Conservation (phyloP, 2,113 vertebrate genomes). For the Colius striatus region DNA sequence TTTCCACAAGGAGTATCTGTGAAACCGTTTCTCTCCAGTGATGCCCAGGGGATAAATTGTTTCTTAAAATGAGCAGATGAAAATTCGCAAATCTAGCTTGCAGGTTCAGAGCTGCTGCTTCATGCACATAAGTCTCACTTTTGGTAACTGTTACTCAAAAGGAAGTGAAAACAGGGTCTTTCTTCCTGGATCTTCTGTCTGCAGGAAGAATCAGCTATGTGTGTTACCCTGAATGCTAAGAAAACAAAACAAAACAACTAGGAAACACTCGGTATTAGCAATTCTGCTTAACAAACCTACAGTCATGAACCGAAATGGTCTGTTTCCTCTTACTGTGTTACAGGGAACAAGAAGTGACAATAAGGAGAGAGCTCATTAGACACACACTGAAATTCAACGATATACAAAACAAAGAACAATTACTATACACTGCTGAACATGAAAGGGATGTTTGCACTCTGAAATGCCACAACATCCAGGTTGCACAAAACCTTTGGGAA, state of each 20-base stretch:
- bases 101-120: neutral
- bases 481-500: neutral
- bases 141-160: slow-evolving; percentile 12
- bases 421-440: neutral
- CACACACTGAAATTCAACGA: neutral
- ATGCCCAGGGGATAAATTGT: neutral
- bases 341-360: neutral
- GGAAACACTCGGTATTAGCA: slow-evolving; percentile 27
- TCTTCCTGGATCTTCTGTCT: slow-evolving; percentile 54
- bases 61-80: neutral
- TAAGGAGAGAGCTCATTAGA: neutral
- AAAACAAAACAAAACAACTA: slow-evolving; percentile 49
- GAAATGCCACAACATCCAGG: neutral
- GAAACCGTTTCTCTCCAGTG: neutral
- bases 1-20: neutral
- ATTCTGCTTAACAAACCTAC: slow-evolving; percentile 17
- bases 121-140: neutral
- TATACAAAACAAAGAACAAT: neutral
- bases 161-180: slow-evolving; percentile 46
- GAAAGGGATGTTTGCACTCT: neutral
- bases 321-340: slow-evolving; percentile 1
- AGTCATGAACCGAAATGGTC: neutral
- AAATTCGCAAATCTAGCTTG: neutral
- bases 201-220: slow-evolving; percentile 43
- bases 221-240: slow-evolving; percentile 17